These are phyloP conservation scores for Masticophis lateralis DNA, from an alignment of 2,797 vertebrate genomes.

Conservation along the genomic window DNA sequence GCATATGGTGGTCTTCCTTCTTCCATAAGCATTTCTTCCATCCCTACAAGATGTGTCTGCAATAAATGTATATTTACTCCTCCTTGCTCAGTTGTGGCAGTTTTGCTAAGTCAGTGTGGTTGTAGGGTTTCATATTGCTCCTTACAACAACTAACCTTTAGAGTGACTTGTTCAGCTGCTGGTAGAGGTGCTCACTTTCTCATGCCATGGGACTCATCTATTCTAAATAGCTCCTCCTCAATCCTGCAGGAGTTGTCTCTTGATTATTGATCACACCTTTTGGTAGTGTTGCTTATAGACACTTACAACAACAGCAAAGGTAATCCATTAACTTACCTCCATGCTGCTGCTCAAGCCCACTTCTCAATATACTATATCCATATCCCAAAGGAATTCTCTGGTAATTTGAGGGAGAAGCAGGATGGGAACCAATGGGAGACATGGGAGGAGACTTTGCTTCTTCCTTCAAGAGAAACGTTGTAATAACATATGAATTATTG, in stretches of 20 bases:
- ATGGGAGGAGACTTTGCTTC: conserved; percentile 77
- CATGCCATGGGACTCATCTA: not conserved
- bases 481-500: conserved; percentile 43
- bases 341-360: conserved; percentile 75
- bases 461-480: conserved; percentile 69
- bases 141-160: not conserved
- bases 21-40: not conserved
- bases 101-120: not conserved
- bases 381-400: conserved; percentile 74
- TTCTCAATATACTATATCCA: conserved; percentile 72
- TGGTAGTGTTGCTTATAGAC: not conserved
- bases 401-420: conserved; percentile 80
- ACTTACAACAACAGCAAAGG: not conserved
- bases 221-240: not conserved
- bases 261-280: not conserved
- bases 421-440: conserved; percentile 81
- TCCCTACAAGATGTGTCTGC: not conserved
- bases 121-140: not conserved
- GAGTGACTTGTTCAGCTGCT: not conserved
- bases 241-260: not conserved
- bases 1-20: not conserved
- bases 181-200: not conserved
- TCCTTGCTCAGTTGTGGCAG: not conserved
- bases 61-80: not conserved
- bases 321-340: conserved; percentile 72